Evolutionary conservation across 2,797 vertebrate genomes (phyloP), one percentile per base, ranked within the genome.

Genomic region (Sebastiscus albofasciatus): DNA sequence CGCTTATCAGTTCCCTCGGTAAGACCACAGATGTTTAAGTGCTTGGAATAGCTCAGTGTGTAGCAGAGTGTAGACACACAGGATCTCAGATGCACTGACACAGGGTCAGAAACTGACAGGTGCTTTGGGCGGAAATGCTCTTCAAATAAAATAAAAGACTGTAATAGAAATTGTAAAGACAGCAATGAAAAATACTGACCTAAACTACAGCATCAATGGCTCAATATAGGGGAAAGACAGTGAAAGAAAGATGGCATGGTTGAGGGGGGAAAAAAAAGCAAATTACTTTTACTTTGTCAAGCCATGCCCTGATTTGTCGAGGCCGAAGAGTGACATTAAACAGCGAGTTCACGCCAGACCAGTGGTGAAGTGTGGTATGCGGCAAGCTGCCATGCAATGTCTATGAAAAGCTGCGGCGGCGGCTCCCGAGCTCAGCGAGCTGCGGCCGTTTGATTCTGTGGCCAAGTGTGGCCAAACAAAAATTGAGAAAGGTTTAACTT

Each of bases 1-100:
- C 1, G 69, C 82, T 94, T 93, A 94, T 90, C 88, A 90, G 89
- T 82, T 58, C 76, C 83, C 82, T 80, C 3, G 34, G 75, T 83
- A 85, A 82, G 84, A 84, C 83, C 88, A 58, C 83, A 87, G 80
- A 87, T 92, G 91, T 92, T 84, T 60, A 75, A 76, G 68, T 33
- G 74, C 87, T 87, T 74, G 66, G 81, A 92, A 91, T 91, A 87
- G 77, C 82, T 85, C 60, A 5, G 42, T 29, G 71, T 60, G 12
- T 49, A 72, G 59, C 52, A 3, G 61, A 62, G 58, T 62, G 67
- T 42, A 77, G 73, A 81, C 49, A 75, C 58, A 14, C 42, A 18
- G 42, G 46, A 58, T 75, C 67, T 81, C 75, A 67, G 82, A 80
- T 67, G n/a, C 16, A 56, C 49, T 60, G 42, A 67, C 61, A 58